Conservation (phyloP, 2,888 invertebrate species). For the Coleophora flavipennella region DNA sequence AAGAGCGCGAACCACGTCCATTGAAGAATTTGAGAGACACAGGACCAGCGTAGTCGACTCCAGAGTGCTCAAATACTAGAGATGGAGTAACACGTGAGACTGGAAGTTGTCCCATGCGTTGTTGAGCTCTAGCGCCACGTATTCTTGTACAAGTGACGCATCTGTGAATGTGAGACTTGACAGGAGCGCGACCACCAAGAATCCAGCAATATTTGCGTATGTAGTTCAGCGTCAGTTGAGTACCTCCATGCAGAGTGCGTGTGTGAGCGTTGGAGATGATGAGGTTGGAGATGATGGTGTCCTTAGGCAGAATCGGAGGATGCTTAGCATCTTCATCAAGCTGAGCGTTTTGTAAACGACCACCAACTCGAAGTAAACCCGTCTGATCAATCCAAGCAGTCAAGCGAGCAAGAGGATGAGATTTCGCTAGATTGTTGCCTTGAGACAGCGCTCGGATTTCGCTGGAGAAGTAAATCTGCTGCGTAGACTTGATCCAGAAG, state of each 20-base stretch:
- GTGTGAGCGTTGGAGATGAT: background rate
- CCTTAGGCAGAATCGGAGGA: background rate
- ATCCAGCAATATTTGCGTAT: background rate
- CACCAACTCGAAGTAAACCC: background rate
- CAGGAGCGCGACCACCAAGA: background rate
- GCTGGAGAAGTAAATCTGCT: too few relatives aligned
- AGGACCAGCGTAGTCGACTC: background rate
- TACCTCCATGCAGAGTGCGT: background rate
- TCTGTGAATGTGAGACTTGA: background rate
- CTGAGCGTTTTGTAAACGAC: background rate
- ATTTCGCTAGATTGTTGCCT: background rate
- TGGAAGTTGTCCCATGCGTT: background rate
- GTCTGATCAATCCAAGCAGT: background rate
- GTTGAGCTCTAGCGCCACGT: accelerated
- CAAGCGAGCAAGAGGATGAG: background rate
- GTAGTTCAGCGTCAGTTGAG: background rate
- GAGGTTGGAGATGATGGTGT: background rate
- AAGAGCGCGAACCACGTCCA: background rate
- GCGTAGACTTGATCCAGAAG: background rate
- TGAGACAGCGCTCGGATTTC: too few relatives aligned
- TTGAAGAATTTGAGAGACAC: background rate
- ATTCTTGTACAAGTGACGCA: background rate
- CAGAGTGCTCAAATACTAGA: background rate
- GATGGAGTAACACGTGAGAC: background rate
- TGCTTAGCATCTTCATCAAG: background rate